These are phyloP conservation scores for Balaeniceps rex DNA, from an alignment of 2,113 vertebrate species.

Conservation along the genomic window DNA sequence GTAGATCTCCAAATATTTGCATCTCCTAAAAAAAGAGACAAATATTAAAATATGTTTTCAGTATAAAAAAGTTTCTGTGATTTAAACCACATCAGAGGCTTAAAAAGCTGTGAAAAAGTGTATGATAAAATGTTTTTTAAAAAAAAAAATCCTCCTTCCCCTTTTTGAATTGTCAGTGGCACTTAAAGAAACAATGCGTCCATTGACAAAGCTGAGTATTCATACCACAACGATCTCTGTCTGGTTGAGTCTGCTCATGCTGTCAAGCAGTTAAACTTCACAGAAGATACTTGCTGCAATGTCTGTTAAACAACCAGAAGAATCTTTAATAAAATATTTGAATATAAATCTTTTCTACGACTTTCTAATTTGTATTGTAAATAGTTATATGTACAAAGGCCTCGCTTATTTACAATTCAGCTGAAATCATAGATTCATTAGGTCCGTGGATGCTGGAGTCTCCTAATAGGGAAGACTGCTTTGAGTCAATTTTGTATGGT, in stretches of 20 bases:
- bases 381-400: constrained; percentile 71
- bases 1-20: not conserved
- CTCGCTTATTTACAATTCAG: constrained; percentile 81
- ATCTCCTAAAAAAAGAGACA: constrained; percentile 52
- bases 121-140: not conserved
- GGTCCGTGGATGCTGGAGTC: constrained; percentile 87
- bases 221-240: not conserved
- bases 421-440: constrained; percentile 90
- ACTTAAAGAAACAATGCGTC: not conserved
- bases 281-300: constrained; percentile 76
- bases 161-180: not conserved
- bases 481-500: constrained; percentile 85
- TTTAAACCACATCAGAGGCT: constrained; percentile 5
- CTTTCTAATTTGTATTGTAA: constrained; percentile 64
- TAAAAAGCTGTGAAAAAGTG: not conserved
- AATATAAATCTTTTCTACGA: constrained; percentile 82
- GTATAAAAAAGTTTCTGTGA: not conserved
- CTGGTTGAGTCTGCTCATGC: constrained; percentile 46
- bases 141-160: not conserved
- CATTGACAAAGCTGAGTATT: not conserved
- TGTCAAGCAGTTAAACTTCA: constrained; percentile 74
- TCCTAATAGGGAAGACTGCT: constrained; percentile 84
- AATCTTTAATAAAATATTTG: constrained; percentile 78
- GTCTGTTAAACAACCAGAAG: constrained; percentile 65
- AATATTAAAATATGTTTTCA: constrained; percentile 21